These are phyloP conservation scores for Gymnocephalus cernua DNA, from an alignment of 2,113 vertebrate genomes.

Conservation along the genomic window DNA sequence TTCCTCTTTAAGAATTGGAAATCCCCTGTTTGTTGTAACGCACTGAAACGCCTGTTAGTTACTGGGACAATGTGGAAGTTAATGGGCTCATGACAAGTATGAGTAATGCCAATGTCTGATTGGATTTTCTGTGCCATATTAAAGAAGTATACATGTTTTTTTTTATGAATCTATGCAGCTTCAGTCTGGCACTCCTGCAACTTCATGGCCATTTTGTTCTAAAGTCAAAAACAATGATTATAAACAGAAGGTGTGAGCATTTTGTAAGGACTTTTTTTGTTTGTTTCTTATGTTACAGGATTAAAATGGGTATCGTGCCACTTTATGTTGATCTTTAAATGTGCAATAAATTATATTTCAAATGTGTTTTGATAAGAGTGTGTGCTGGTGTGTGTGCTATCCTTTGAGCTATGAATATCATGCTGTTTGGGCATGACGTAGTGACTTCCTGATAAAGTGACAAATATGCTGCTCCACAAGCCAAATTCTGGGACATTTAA, in stretches of 20 bases:
- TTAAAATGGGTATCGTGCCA: constrained; percentile 81
- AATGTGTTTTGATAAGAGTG: constrained; percentile 79
- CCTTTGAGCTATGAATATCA: constrained; percentile 7
- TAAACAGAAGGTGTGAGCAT: constrained; percentile 66
- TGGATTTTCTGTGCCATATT: constrained; percentile 65
- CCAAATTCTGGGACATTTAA: neutral
- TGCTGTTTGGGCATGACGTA: neutral
- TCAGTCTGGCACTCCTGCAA: constrained; percentile 75
- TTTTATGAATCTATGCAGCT: constrained; percentile 83
- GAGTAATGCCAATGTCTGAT: constrained; percentile 66
- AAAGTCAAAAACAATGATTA: constrained; percentile 57
- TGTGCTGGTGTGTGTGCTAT: constrained; percentile 63
- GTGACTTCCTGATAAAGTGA: neutral
- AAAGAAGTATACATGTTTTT: constrained; percentile 25
- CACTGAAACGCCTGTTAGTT: constrained; percentile 50
- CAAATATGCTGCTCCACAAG: neutral
- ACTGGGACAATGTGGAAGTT: constrained; percentile 52
- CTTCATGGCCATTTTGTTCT: constrained; percentile 65
- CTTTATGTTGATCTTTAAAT: constrained; percentile 84
- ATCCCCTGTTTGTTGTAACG: constrained; percentile 46
- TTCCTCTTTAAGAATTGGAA: constrained; percentile 61
- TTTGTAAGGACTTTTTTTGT: constrained; percentile 77
- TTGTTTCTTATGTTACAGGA: constrained; percentile 67
- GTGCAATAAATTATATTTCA: constrained; percentile 87
- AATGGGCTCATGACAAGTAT: constrained; percentile 55